Evolutionary conservation across 2,888 invertebrate species (phyloP), one percentile per base, ranked within the genome.

Genomic region (Trissonchulus sp.): DNA sequence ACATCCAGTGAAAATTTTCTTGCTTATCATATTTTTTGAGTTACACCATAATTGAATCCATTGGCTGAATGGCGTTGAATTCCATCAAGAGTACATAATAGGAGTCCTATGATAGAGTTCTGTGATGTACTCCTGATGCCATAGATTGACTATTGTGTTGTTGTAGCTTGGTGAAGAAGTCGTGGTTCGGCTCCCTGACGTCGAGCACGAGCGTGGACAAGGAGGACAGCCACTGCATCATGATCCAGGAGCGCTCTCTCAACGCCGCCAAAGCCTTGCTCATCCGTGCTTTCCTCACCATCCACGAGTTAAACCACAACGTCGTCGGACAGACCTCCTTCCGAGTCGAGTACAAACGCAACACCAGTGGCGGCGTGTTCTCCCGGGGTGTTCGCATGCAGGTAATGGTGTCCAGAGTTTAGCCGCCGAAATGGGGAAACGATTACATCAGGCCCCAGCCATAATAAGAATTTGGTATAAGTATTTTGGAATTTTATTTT

Each of bases 301-400:
- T 96, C 89, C 92, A 94, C 28, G 95, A 96, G 86, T 86, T 96
- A 82, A 94, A 93, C 69, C 99, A 99, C 88, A 97, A 94, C 83
- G 98, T 99, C n/a, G 90, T 94, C 37, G 95, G 95, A 78, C 96
- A 98, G 72, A 95, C 95, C 89, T 95, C 96, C 60, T 99, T 99
- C 88, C 90, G 94, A 74, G 97, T 98, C 76, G 98, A 99, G 85
- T 99, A 98, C 87, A 94, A 95, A 84, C 88, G 98, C 72, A 85
- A 86, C n/a, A 94, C 93, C 31, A 86, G 87, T n/a, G 94, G 94
- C 74, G 94, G 81, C 68, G 81, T 83, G 0, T 84, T 84, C 74
- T 82, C 82, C 30, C 75, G 84, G 65, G 84, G 84, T 34, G 80
- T 84, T 35, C 83, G 84, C 75, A 81, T 84, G 80, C 82, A 84